Base-by-base conservation (phyloP, 1,140 invertebrate species). In the Drosophila sulfurigaster region DNA sequence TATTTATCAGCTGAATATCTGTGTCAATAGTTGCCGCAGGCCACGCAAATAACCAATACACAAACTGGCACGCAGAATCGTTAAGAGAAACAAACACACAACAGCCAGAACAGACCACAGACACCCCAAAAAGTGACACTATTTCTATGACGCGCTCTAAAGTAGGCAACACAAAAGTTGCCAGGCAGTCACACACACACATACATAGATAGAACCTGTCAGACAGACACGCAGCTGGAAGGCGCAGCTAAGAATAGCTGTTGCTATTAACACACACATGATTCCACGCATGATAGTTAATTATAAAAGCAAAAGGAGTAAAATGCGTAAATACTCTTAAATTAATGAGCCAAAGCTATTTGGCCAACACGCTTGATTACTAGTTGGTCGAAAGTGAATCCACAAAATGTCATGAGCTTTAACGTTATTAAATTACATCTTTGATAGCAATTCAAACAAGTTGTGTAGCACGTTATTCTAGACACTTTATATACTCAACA, bases 41-140 rank as follows among this genome's bases (percentile, higher is more conserved):
- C 67, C 82, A 86, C 83, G 82, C 82, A 67, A 85, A 82, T 68
- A 76, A 65, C 66, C 45, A 75, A 82, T 85, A 78, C 58, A 71
- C 71, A 71, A 70, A 25, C 38, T 63, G 68, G 48, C 68, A 71
- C 79, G 82, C 72, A 66, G 52, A 68, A 59, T 46, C 35, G 56
- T 82, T 41, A 65, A 46, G 41, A 52, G 48, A 67, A 7, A 60
- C 70, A 67, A 72, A 52, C 48, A 67, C 35, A 60, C 70, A 67
- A 72, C 35, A 60, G 51, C 32, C 28, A 11, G 3, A 15, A 54
- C 13, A 45, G n/a, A 16, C 30, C 25, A 30, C 64, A 78, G 69
- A 43, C 35, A 38, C 35, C 20, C 49, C 49, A 28, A 64, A 68
- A 83, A 51, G 20, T 49, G 60, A 25, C 8, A 72, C 10, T n/a